A percentile compares a stretch with the other conserved stretches of the same genome.
Conservation (phyloP, 2,888 invertebrate genomes). For the Cerceris ruficornis region DNA sequence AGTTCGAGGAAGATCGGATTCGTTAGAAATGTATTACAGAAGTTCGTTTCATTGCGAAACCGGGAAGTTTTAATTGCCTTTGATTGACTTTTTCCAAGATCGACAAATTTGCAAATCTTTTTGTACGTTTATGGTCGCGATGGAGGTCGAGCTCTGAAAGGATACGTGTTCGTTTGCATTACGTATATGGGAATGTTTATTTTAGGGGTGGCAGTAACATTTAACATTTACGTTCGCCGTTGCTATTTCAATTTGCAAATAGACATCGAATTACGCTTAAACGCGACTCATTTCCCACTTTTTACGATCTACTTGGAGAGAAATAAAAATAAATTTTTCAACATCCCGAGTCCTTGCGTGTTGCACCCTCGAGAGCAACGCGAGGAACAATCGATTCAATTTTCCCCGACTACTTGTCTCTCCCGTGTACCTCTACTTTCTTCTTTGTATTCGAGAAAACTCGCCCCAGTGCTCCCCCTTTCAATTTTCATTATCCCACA, state of each 20-base stretch:
- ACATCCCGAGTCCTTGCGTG: constrained; percentile 1
- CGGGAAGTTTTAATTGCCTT: too few species aligned
- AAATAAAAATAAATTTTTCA: constrained; percentile 32
- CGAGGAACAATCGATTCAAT: constrained; percentile 39
- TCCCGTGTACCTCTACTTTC: background rate
- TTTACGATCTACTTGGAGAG: background rate
- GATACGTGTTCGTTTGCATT: too few species aligned
- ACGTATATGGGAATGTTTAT: too few species aligned
- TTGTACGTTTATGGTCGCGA: too few species aligned
- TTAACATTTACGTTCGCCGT: background rate
- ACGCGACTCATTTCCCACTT: constrained; percentile 8
- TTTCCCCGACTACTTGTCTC: constrained; percentile 25
- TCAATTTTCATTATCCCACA: background rate
- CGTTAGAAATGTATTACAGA: too few species aligned
- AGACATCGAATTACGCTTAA: background rate
- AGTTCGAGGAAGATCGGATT: too few species aligned
- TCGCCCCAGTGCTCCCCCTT: background rate
- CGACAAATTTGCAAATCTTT: too few species aligned
- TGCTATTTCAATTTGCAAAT: background rate
- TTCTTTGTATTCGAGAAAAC: background rate
- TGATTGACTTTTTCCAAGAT: too few species aligned
- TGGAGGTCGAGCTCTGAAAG: too few species aligned
- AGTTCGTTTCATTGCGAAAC: too few species aligned
- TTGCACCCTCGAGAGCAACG: constrained; percentile 29
- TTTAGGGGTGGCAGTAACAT: background rate